Conservation (phyloP, 2,888 invertebrate genomes). For the Eledona agricola region DNA sequence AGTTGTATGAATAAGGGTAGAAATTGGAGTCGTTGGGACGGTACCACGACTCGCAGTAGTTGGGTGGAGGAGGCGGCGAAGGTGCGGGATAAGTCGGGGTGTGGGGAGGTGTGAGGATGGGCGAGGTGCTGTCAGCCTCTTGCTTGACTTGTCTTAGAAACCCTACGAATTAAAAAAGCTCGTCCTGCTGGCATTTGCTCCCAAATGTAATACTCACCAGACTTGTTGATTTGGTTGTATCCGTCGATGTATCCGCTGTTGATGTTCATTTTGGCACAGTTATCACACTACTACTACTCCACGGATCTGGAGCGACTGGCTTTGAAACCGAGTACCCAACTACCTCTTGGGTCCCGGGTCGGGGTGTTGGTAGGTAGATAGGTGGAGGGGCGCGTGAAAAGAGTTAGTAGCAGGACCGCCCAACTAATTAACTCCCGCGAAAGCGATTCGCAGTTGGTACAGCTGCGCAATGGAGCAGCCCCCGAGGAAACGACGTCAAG, state of each 20-base stretch:
- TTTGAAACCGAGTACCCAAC: too few relatives aligned
- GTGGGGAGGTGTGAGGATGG: constrained; percentile 76
- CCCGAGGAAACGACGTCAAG: not conserved
- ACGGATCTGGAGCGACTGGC: constrained; percentile 29
- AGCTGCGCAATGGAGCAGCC: constrained; percentile 27
- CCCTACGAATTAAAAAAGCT: constrained; percentile 7
- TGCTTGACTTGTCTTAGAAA: constrained; percentile 53
- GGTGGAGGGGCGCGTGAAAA: constrained; percentile 45
- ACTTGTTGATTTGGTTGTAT: constrained; percentile 13
- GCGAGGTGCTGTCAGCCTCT: constrained; percentile 61
- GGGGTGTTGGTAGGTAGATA: too few relatives aligned
- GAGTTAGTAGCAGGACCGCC: constrained; percentile 56
- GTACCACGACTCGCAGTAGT: constrained; percentile 54
- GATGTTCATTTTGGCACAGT: constrained; percentile 23
- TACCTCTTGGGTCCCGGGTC: constrained; percentile 13
- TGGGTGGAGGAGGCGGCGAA: constrained; percentile 41
- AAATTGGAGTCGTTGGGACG: constrained; percentile 61
- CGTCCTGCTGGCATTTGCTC: not conserved
- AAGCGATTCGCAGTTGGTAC: constrained; percentile 50
- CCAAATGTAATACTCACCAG: constrained; percentile 11
- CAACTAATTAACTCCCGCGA: constrained; percentile 46
- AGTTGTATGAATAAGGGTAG: constrained; percentile 50
- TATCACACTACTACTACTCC: constrained; percentile 20
- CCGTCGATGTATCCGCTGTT: constrained; percentile 39
- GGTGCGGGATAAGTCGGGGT: constrained; percentile 70